Conservation (phyloP, 2,797 vertebrate species). For the Danio aesculapii region DNA sequence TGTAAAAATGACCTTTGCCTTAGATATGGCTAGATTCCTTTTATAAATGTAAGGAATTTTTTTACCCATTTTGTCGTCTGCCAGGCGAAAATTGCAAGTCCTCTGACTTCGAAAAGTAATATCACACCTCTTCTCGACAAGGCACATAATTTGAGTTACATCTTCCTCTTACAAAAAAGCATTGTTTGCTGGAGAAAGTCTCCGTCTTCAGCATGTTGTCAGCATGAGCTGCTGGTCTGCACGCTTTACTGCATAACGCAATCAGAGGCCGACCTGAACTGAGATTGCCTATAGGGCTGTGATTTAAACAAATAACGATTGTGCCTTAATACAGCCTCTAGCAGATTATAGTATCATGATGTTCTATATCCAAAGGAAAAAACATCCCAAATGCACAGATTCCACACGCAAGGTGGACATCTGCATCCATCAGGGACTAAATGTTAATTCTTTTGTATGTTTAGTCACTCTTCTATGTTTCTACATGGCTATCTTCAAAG, state of each 20-base stretch:
- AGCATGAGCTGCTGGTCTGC: constrained; percentile 30
- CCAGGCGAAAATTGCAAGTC: constrained; percentile 23
- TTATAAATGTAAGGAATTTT: constrained; percentile 1
- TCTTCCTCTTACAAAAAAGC: background rate
- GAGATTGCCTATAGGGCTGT: constrained; percentile 28
- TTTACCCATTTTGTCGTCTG: constrained; percentile 15
- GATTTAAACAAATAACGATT: constrained; percentile 46
- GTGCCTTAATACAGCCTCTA: constrained; percentile 13
- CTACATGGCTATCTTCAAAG: background rate
- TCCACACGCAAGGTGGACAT: background rate
- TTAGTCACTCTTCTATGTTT: background rate
- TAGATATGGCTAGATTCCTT: background rate
- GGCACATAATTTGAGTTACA: background rate
- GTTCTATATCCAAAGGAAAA: background rate
- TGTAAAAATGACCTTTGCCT: too few species aligned
- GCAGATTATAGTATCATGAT: constrained; percentile 18
- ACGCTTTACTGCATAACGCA: constrained; percentile 31
- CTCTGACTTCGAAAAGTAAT: constrained; percentile 31
- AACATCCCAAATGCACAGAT: background rate
- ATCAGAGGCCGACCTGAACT: constrained; percentile 25
- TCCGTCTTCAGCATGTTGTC: background rate
- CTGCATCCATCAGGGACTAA: constrained; percentile 12
- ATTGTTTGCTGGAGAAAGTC: constrained; percentile 1
- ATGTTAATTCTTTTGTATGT: constrained; percentile 5
- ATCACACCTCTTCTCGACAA: constrained; percentile 20